A percentile compares a stretch with the other conserved stretches of the same genome.
Evolutionary conservation across 2,888 invertebrate genomes (phyloP).

Genomic region (Spisula subtruncata): DNA sequence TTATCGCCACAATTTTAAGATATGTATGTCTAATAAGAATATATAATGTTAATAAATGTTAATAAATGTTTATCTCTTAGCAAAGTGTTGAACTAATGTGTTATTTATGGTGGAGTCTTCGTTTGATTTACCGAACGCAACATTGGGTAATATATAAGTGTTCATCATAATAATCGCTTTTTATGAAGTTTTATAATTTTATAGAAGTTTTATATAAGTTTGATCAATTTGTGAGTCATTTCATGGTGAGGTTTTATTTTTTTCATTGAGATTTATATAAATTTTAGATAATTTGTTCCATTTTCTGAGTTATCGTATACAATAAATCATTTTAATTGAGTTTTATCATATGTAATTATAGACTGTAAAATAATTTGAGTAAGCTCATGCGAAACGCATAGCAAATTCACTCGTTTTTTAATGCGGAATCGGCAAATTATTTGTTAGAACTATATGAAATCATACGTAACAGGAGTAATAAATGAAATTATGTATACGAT

Average conservation of each 20-base stretch:
- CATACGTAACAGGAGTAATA: no score
- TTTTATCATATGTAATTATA: no score
- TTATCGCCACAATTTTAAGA: background rate
- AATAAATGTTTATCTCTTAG: background rate
- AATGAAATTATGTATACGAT: no score
- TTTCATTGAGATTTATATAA: background rate
- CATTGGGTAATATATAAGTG: background rate
- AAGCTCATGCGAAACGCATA: no score
- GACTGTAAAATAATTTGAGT: no score
- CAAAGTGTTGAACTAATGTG: background rate
- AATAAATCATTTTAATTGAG: no score
- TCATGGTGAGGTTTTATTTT: background rate
- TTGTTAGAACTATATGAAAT: no score
- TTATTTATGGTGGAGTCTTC: background rate
- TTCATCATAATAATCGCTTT: background rate
- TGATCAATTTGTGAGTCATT: background rate
- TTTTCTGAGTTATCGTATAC: background rate
- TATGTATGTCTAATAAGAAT: background rate
- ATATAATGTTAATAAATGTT: slow-evolving; percentile 16
- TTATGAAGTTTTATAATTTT: background rate
- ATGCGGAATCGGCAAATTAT: no score
- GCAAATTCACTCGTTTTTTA: no score
- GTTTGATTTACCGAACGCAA: background rate
- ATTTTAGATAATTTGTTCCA: background rate
- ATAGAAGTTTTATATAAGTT: slow-evolving; percentile 3